Base-by-base conservation (phyloP, 2,113 vertebrate genomes). In the Sylvia atricapilla region DNA sequence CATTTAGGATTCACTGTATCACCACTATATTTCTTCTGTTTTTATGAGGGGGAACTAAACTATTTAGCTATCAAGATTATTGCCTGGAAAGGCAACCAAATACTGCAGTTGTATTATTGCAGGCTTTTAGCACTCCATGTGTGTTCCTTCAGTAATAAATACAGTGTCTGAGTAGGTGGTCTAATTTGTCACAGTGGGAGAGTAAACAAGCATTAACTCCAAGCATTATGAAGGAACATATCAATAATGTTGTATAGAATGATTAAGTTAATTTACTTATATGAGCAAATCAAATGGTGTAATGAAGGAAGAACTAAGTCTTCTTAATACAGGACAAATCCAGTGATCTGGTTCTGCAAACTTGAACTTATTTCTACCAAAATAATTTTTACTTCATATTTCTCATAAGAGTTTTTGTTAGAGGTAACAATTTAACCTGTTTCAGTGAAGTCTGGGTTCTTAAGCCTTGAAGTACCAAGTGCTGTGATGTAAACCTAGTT, bases 101-200 rank as follows among this genome's bases (percentile, higher is more conserved):
- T 83, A 64, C 72, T 89, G 55, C n/a, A n/a, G 63, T 88, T 90
- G 33, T 74, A 27, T 67, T 80, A 78, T 84, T 0, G 1, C 39
- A 85, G 79, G 52, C 82, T 87, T 89, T 81, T 88, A 87, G 86
- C 52, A 84, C 79, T 88, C 92, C 22, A 15, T 82, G 84, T 88
- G 91, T 89, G 82, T 87, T 94, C 63, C 52, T 92, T 81, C 58
- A 86, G 60, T 76, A 89, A 91, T 82, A 93, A 93, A 89, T 74
- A 84, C 21, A 69, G 68, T 3, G 1, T 89, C 63, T 88, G 95
- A 95, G 93, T 93, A 89, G 95, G 91, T 96, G 91, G 90, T 89
- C 88, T 96, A 83, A 95, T 96, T 94, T 93, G 66, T 94, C 82
- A 47, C 85, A 86, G 82, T 53, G 59, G 73, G 94, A 95, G 67